Evolutionary conservation across 1,140 invertebrate genomes (phyloP).

Genomic region (Megathymus violae): DNA sequence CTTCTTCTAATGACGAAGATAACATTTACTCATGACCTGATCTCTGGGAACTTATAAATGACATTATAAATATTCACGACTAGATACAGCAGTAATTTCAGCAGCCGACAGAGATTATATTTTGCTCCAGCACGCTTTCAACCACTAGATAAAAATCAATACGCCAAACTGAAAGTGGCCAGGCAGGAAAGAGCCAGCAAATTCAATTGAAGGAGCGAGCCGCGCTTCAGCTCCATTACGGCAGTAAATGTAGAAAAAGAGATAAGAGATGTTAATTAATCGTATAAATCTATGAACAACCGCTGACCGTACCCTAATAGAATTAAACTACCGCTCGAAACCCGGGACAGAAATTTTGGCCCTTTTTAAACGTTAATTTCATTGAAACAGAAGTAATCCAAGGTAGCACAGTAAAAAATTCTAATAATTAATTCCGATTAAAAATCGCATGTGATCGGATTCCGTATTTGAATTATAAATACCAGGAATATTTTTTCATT

Average conservation of each 20-base stretch:
- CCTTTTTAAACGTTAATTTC: not conserved
- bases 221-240: constrained; percentile 48
- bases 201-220: constrained; percentile 56
- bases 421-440: too few relatives aligned
- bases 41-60: too few relatives aligned
- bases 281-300: constrained; percentile 57
- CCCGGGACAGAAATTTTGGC: not conserved
- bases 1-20: too few relatives aligned
- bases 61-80: too few relatives aligned
- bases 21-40: too few relatives aligned
- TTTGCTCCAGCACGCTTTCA: too few relatives aligned
- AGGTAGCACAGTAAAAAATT: not conserved
- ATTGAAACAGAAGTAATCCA: not conserved
- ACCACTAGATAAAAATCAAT: too few relatives aligned
- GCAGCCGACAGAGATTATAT: too few relatives aligned
- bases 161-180: constrained; percentile 10
- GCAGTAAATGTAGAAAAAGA: constrained; percentile 61
- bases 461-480: too few relatives aligned
- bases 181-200: constrained; percentile 43
- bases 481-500: too few relatives aligned
- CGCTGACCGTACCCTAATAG: constrained; percentile 38
- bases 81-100: too few relatives aligned
- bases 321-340: constrained; percentile 42
- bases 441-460: too few relatives aligned
- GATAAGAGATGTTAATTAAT: constrained; percentile 74